These are phyloP conservation scores for Loripinus fragilis DNA, from an alignment of 2,888 invertebrate species.

Conservation along the genomic window DNA sequence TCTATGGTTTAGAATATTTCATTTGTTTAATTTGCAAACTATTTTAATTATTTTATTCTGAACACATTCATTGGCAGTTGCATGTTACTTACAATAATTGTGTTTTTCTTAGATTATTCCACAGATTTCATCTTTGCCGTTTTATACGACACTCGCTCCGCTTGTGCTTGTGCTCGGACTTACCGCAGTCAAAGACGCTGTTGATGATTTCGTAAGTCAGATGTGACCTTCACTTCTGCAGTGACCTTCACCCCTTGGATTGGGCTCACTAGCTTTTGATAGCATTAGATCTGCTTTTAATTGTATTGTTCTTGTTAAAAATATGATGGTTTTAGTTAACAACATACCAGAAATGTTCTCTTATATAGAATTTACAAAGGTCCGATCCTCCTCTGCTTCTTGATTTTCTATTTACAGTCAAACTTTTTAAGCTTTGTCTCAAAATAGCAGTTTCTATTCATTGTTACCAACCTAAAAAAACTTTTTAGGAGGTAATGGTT, in stretches of 20 bases:
- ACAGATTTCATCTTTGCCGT: constrained; percentile 97
- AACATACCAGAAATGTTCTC: too few species aligned
- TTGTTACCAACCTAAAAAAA: too few species aligned
- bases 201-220: constrained; percentile 97
- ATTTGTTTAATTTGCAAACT: too few species aligned
- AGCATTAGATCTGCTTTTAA: neutral
- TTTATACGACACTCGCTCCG: constrained; percentile 98
- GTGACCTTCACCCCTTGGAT: constrained; percentile 16
- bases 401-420: too few species aligned
- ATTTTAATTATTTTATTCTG: too few species aligned
- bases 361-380: too few species aligned
- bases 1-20: too few species aligned
- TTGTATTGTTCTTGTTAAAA: neutral
- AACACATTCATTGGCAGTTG: neutral
- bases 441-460: too few species aligned
- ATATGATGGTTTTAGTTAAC: too few species aligned
- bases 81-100: neutral
- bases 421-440: too few species aligned
- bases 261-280: constrained; percentile 15
- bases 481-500: too few species aligned
- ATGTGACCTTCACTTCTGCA: neutral
- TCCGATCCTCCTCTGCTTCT: too few species aligned
- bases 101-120: constrained; percentile 89
- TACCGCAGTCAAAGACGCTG: constrained; percentile 98
- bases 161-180: constrained; percentile 96